phyloP scores from a whole-genome alignment of 1,140 invertebrate genomes.

The Wasmannia auropunctata region DNA sequence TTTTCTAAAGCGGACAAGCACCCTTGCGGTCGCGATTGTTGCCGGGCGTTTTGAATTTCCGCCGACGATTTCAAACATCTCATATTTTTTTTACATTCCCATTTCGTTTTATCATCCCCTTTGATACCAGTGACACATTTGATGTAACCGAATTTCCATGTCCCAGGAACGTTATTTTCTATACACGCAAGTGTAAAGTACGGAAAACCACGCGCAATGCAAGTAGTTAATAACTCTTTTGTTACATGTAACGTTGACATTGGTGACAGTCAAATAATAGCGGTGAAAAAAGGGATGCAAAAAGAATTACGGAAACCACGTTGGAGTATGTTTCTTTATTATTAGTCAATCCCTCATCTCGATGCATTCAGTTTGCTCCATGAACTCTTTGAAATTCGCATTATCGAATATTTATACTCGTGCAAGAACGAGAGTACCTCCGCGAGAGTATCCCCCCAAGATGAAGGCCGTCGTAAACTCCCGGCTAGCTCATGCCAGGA shows the following conservation, averaged over 20 bases:
- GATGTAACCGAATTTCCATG: conserved; percentile 37
- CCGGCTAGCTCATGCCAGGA: not conserved
- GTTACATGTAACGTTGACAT: not conserved
- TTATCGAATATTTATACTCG: conserved; percentile 24
- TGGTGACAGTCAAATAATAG: conserved; percentile 19
- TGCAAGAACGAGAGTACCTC: not conserved
- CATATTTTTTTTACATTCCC: conserved; percentile 48
- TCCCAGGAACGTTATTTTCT: conserved; percentile 5
- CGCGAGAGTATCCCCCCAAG: not conserved
- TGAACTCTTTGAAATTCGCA: not conserved
- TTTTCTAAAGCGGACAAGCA: conserved; percentile 33
- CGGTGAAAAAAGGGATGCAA: not conserved
- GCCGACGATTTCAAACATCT: conserved; percentile 29
- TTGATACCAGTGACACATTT: conserved; percentile 30
- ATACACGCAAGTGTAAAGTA: not conserved
- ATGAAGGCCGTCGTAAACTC: not conserved
- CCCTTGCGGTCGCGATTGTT: conserved; percentile 48
- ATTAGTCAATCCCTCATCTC: not conserved
- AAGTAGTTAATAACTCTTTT: conserved; percentile 28
- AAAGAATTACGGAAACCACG: not conserved
- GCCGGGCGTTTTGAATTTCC: conserved; percentile 25
- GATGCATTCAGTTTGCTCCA: not conserved
- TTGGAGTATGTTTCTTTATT: not conserved
- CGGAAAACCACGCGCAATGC: not conserved
- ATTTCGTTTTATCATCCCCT: conserved; percentile 3